These are phyloP conservation scores for Rhamnusium bicolor DNA, from an alignment of 2,888 invertebrate species.

Conservation along the genomic window DNA sequence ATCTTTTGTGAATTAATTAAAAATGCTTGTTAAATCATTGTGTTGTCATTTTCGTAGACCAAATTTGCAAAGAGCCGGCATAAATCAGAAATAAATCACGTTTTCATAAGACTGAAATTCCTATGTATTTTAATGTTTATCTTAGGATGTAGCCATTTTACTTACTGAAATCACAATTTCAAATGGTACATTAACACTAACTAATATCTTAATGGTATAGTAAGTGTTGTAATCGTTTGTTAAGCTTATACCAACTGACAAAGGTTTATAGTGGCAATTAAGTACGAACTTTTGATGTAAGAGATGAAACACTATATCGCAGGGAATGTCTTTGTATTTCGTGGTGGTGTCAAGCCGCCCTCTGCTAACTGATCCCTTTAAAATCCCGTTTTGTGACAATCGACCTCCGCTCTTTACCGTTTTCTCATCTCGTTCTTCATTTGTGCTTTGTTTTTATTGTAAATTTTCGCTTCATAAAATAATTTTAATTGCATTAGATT, in stretches of 20 bases:
- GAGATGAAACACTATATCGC: slow-evolving; percentile 37
- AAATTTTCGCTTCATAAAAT: slow-evolving; percentile 36
- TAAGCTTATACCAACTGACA: slow-evolving; percentile 44
- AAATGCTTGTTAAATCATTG: too few species aligned
- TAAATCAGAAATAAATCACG: background rate
- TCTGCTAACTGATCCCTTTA: slow-evolving; percentile 43
- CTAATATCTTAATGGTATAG: slow-evolving; percentile 29
- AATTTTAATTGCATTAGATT: slow-evolving; percentile 27
- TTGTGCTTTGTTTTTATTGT: slow-evolving; percentile 25
- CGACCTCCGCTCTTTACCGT: slow-evolving; percentile 17
- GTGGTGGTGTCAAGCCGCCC: slow-evolving; percentile 36
- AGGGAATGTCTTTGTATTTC: slow-evolving; percentile 30
- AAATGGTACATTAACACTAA: slow-evolving; percentile 6
- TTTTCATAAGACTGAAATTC: background rate
- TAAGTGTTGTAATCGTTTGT: slow-evolving; percentile 28
- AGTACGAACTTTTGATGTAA: slow-evolving; percentile 43
- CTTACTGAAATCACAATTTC: background rate
- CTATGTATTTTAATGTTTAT: background rate
- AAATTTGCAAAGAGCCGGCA: background rate
- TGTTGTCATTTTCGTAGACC: too few species aligned
- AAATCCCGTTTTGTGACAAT: slow-evolving; percentile 14
- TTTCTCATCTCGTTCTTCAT: background rate
- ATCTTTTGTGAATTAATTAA: too few species aligned
- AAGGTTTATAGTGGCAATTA: slow-evolving; percentile 48
- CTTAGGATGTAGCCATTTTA: background rate